phyloP scores from a whole-genome alignment of 2,113 vertebrate species.

The Dolichotis patagonum region DNA sequence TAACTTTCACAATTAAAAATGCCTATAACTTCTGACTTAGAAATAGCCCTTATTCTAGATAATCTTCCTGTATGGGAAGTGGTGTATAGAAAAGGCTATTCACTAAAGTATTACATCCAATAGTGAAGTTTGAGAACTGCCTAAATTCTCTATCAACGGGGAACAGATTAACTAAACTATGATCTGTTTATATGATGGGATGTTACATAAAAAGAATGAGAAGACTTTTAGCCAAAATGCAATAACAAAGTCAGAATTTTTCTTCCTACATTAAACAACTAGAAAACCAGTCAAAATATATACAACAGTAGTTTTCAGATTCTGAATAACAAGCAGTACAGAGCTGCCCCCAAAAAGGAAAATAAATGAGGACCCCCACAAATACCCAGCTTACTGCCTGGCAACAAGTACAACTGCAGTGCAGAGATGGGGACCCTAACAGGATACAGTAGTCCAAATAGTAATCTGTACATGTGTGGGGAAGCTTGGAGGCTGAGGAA shows the following conservation, averaged over 20 bases:
- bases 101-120: slow-evolving; percentile 3
- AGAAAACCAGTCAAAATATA: slow-evolving; percentile 39
- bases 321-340: not conserved
- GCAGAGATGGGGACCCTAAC: not conserved
- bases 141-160: not conserved
- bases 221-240: not conserved
- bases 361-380: not conserved
- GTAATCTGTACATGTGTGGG: not conserved
- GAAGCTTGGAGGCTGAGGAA: not conserved
- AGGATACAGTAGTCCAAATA: not conserved
- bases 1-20: slow-evolving; percentile 53
- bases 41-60: slow-evolving; percentile 17
- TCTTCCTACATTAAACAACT: not conserved
- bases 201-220: not conserved
- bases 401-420: not conserved
- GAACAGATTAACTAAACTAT: not conserved
- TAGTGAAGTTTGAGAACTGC: not conserved
- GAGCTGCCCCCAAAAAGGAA: not conserved
- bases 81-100: not conserved
- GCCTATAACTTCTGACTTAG: not conserved
- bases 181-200: not conserved
- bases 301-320: not conserved
- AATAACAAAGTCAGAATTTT: not conserved
- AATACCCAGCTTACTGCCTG: too few relatives aligned
- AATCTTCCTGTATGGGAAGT: not conserved